Evolutionary conservation across 2,797 vertebrate species (phyloP).

Genomic region (Trachurus trachurus): DNA sequence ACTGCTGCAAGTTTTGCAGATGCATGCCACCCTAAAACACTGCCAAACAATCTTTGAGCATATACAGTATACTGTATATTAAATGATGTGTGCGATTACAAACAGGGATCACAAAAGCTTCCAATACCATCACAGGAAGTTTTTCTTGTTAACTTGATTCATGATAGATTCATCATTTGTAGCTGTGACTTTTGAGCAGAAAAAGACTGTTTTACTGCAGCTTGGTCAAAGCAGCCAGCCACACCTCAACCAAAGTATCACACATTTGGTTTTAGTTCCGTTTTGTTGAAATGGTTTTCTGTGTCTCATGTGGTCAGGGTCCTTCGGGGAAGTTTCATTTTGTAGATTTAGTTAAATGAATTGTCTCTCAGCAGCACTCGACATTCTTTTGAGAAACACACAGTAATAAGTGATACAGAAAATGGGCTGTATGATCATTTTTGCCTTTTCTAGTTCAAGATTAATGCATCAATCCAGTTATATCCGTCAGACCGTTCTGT

Average conservation of each 20-base stretch:
- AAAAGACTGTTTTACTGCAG: not conserved
- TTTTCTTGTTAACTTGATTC: not conserved
- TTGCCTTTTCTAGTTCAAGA: not conserved
- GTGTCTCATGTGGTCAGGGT: not conserved
- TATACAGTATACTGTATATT: not conserved
- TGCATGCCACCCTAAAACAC: not conserved
- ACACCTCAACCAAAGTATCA: not conserved
- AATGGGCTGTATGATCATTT: not conserved
- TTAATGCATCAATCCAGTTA: too few relatives aligned
- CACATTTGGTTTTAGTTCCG: not conserved
- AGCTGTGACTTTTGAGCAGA: not conserved
- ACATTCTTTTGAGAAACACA: too few relatives aligned
- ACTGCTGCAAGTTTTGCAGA: conserved; percentile 16
- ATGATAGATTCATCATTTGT: not conserved
- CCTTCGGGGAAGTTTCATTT: not conserved
- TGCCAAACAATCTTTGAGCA: not conserved
- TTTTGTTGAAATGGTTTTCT: not conserved
- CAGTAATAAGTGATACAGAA: too few relatives aligned
- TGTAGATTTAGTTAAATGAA: not conserved
- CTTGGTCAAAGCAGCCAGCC: not conserved
- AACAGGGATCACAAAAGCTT: not conserved
- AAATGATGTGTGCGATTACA: not conserved
- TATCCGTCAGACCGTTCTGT: not conserved
- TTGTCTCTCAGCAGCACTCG: too few relatives aligned
- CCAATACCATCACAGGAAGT: not conserved